Conservation (phyloP, 2,797 vertebrate genomes). For the Neoniphon sammara region DNA sequence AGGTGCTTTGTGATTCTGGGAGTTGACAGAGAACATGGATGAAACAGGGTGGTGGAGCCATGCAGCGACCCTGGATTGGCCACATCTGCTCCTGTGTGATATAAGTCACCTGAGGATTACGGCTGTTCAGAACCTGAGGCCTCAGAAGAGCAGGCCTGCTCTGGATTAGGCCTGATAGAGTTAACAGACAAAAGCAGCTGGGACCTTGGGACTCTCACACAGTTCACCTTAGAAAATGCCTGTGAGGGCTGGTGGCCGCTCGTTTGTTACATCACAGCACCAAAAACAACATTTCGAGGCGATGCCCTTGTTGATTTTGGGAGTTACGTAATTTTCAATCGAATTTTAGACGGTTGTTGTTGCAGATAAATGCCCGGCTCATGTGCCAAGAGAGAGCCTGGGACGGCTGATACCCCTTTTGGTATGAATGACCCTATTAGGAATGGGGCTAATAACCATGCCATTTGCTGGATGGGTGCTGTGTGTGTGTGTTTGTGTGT, state of each 20-base stretch:
- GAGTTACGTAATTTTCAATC: slow-evolving; percentile 50
- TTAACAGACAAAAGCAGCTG: slow-evolving; percentile 43
- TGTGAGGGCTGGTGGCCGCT: slow-evolving; percentile 16
- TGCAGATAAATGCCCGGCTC: slow-evolving; percentile 49
- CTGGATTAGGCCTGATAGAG: slow-evolving; percentile 56
- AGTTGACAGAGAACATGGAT: slow-evolving; percentile 31
- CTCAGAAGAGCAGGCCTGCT: slow-evolving; percentile 44
- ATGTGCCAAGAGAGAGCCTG: slow-evolving; percentile 45
- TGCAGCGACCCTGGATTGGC: slow-evolving; percentile 53
- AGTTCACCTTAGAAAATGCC: slow-evolving; percentile 17
- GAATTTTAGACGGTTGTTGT: slow-evolving; percentile 49
- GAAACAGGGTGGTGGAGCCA: slow-evolving; percentile 12
- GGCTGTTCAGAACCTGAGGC: slow-evolving; percentile 31
- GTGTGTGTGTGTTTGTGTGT: slow-evolving; percentile 25
- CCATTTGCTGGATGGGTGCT: slow-evolving; percentile 31
- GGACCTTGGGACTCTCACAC: slow-evolving; percentile 7
- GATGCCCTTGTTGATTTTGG: slow-evolving; percentile 27
- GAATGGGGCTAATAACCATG: slow-evolving; percentile 39
- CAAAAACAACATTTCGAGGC: slow-evolving; percentile 35
- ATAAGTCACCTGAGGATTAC: slow-evolving; percentile 57
- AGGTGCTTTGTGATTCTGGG: slow-evolving; percentile 29
- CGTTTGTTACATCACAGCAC: slow-evolving; percentile 32
- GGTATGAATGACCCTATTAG: slow-evolving; percentile 59
- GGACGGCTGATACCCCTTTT: slow-evolving; percentile 47
- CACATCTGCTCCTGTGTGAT: slow-evolving; percentile 65